Evolutionary conservation across 2,888 invertebrate genomes (phyloP).

Genomic region (Patella caerulea): DNA sequence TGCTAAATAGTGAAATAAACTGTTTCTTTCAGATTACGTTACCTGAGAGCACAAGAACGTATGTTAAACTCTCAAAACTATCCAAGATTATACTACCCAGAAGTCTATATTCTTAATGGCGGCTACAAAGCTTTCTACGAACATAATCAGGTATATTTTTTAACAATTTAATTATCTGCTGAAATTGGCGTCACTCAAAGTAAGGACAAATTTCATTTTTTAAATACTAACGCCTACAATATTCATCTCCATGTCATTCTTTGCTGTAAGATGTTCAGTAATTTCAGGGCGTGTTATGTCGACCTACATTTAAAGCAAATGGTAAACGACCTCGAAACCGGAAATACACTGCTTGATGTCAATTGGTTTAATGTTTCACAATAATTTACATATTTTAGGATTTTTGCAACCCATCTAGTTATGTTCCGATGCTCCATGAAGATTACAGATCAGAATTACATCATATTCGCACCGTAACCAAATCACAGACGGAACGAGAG

Average conservation of each 20-base stretch:
- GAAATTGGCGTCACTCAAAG: no score
- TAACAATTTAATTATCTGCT: not conserved
- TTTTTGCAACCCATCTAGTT: constrained; percentile 81
- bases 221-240: not conserved
- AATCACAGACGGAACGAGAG: no score
- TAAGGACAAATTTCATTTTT: not conserved
- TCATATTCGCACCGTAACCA: constrained; percentile 75
- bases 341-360: no score
- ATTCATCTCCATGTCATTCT: no score
- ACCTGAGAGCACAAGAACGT: constrained; percentile 86
- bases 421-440: constrained; percentile 88
- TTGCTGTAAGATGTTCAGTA: no score
- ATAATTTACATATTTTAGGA: constrained; percentile 66
- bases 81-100: constrained; percentile 89
- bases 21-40: constrained; percentile 78
- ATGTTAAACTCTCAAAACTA: constrained; percentile 83
- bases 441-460: constrained; percentile 80
- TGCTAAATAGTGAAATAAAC: no score
- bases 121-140: constrained; percentile 78
- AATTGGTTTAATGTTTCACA: not conserved
- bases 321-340: no score
- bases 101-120: constrained; percentile 90
- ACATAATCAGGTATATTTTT: no score
- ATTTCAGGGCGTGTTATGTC: no score
- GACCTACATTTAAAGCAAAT: no score